Conservation (phyloP, 1,140 invertebrate genomes). For the Camponotus vicinus region DNA sequence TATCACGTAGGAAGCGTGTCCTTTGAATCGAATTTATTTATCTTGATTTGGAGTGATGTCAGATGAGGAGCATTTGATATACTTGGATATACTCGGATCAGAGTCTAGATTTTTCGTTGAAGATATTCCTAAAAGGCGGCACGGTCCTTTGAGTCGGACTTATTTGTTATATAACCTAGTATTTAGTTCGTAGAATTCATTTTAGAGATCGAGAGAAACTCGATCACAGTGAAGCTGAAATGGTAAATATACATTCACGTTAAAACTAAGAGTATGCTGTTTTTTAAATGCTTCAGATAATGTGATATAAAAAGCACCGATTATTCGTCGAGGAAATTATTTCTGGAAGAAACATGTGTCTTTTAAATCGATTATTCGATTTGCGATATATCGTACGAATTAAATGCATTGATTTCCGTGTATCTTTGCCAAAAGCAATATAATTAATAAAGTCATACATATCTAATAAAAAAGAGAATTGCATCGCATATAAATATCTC, state of each 20-base stretch:
- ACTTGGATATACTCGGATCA: background rate
- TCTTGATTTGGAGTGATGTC: constrained; percentile 29
- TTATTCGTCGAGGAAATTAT: background rate
- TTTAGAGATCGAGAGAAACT: background rate
- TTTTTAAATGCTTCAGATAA: background rate
- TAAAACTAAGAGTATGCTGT: background rate
- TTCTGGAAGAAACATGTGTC: background rate
- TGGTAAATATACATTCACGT: constrained; percentile 28
- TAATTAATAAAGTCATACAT: too few relatives aligned
- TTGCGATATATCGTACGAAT: too few relatives aligned
- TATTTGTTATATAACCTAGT: constrained; percentile 29
- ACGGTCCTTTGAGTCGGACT: constrained; percentile 35
- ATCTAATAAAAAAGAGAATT: background rate
- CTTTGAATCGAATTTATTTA: constrained; percentile 43
- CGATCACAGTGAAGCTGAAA: background rate
- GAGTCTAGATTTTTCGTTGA: constrained; percentile 13
- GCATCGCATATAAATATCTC: background rate
- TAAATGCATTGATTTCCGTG: too few relatives aligned
- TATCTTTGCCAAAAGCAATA: too few relatives aligned
- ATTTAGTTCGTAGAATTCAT: constrained; percentile 38
- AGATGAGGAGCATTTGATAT: constrained; percentile 9
- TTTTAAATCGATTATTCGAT: background rate
- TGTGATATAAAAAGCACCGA: background rate
- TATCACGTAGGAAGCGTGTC: background rate
- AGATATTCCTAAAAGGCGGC: constrained; percentile 37